Conservation (phyloP, 2,797 vertebrate genomes). For the Peromyscus aztecus region DNA sequence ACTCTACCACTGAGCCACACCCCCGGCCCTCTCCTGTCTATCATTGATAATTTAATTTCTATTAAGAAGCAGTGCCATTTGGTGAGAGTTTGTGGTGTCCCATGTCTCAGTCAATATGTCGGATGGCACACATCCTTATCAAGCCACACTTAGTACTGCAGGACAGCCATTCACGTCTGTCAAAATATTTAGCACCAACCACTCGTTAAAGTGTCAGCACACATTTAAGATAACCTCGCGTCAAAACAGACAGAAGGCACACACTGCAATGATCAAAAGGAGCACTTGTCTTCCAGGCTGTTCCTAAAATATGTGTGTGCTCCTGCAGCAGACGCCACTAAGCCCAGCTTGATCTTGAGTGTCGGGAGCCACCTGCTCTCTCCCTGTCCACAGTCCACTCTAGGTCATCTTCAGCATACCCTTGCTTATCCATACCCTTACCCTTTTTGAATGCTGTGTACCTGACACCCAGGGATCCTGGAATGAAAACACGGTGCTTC, state of each 20-base stretch:
- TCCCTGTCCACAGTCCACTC: neutral
- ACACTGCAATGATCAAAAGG: neutral
- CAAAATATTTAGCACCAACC: neutral
- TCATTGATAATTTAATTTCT: neutral
- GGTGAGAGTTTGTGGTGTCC: accelerated
- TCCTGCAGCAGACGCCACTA: neutral
- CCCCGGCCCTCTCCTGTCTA: neutral
- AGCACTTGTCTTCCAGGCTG: neutral
- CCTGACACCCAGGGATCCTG: neutral
- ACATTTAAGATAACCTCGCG: neutral
- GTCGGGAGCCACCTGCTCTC: neutral
- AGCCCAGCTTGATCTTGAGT: neutral
- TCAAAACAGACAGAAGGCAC: neutral
- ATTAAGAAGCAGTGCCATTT: neutral
- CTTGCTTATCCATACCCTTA: neutral
- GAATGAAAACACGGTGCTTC: neutral
- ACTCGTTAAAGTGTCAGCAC: neutral
- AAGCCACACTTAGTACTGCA: neutral
- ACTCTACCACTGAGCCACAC: neutral
- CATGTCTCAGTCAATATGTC: neutral
- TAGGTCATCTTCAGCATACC: no score
- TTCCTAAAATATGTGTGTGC: constrained; percentile 18
- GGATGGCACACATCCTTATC: neutral
- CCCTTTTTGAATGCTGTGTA: neutral
- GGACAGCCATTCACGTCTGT: neutral